Base-by-base conservation (phyloP, 2,888 invertebrate genomes). In the Meteorus cinctellus region DNA sequence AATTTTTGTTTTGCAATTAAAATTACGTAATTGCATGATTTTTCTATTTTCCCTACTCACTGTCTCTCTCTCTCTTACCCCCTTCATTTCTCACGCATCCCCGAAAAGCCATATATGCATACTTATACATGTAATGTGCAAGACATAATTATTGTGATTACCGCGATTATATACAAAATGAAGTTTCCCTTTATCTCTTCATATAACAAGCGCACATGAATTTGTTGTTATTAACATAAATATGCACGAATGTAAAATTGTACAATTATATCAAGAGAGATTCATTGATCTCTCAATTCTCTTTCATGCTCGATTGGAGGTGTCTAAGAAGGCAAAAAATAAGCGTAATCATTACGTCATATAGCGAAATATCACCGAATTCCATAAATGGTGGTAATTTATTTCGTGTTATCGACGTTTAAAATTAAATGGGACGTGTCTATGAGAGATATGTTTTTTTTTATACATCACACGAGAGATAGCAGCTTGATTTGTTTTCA, bases 261-360 rank as follows among this genome's bases (percentile, higher is more conserved):
- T 36, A 41, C 41, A 41, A 41, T 8, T n/a, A 66, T 66, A 36
- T 24, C 12, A 66, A 41, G 12, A 41, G 24, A n/a, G 34, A 41
- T 19, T 41, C 14, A n/a, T 36, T 10, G 10, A 31, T 45, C 45
- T 10, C 10, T 45, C 10, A 45, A 45, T 45, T 24, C 14, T 24
- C 24, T 41, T 66, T 6, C 6, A 31, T 63, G n/a, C 10, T 34
- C 10, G 19, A 66, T 45, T 12, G 45, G 45, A 8, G 45, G 67
- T 34, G 27, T 36, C 16, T 27, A 74, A 69, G 29, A 76, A 72
- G 74, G 77, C 59, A 76, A 79, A 82, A 79, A 82, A 82, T 85
- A 86, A 86, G 86, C 86, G 86, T 86, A 86, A 84, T 86, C 79
- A 65, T 74, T 69, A 51, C 45, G 36, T 69, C 19, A 41, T 2